Evolutionary conservation across 2,888 invertebrate genomes (phyloP).

Genomic region (Cecidostiba fungosa): DNA sequence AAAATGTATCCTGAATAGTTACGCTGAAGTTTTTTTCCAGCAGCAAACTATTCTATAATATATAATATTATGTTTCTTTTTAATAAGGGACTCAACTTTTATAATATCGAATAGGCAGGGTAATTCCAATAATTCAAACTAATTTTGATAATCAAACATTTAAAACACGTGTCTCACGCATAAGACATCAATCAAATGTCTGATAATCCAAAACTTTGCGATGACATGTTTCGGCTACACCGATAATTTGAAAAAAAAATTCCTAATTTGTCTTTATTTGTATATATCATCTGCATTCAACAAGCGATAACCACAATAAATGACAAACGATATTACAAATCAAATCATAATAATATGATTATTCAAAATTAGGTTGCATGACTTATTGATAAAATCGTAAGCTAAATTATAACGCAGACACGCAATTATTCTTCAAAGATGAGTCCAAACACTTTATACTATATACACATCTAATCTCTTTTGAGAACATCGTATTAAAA

Average conservation of each 20-base stretch:
- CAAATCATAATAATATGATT: background rate
- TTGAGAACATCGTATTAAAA: background rate
- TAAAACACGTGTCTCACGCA: background rate
- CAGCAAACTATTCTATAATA: too few relatives aligned
- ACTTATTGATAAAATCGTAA: background rate
- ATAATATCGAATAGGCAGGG: background rate
- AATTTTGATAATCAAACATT: background rate
- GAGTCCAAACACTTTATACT: background rate
- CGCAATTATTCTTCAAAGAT: background rate
- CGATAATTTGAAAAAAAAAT: slow-evolving; percentile 8
- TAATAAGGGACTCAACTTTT: background rate
- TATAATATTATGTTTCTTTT: too few relatives aligned
- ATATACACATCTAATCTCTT: background rate
- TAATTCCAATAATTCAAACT: background rate
- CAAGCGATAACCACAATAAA: background rate
- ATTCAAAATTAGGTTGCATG: background rate
- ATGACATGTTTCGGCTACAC: background rate
- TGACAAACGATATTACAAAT: background rate
- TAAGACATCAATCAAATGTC: background rate
- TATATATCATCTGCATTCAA: too few relatives aligned
- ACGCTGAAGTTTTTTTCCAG: too few relatives aligned
- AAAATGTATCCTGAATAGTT: too few relatives aligned
- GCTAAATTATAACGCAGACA: background rate
- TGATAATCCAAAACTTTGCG: background rate
- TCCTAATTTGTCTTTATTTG: background rate